Evolutionary conservation across 1,140 invertebrate species (phyloP), one percentile per base, ranked within the genome.

Genomic region (Lasioglossum albipes): DNA sequence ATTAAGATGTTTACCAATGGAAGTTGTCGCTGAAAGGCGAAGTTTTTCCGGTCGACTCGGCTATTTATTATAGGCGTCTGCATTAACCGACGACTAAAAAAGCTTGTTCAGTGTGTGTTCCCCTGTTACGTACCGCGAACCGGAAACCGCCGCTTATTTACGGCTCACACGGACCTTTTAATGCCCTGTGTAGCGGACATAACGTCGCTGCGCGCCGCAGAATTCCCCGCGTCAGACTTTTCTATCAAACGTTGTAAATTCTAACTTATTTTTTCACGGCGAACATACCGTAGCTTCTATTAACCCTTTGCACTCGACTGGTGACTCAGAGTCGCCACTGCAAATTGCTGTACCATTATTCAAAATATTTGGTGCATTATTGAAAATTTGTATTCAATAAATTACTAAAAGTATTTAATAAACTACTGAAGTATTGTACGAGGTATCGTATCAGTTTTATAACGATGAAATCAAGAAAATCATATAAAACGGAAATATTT

Each of bases 81-180:
- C 62, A 20, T 65, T 65, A 65, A 36, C 16, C 31, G 31, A 13
- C 62, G 62, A 65, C 31, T 65, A 36, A 65, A 65, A 65, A 65
- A 65, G 62, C 62, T 65, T 65, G 62, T 36, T 65, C 62, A 18
- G 31, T 16, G 62, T 65, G 62, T 65, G 62, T 65, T 65, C 36
- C 31, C 16, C 31, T 41, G 31, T 65, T 41, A 31, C 31, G 62
- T 7, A 41, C 31, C 62, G 18, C 62, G 62, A 20, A 65, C 62
- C 62, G 62, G 62, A 65, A 65, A 36, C 31, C 62, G 31, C 20
- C 62, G 62, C 62, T 65, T 41, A 65, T 65, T 65, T 65, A 65
- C 31, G 31, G 31, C 62, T 41, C 31, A 10, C 62, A 41, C 62
- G 31, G 31, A 36, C 62, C 62, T 65, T 65, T 65, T 65, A 65